Percentiles rank a stretch among this genome's conserved stretches.
phyloP scores from a whole-genome alignment of 2,797 vertebrate species.

The Botia kubotai region DNA sequence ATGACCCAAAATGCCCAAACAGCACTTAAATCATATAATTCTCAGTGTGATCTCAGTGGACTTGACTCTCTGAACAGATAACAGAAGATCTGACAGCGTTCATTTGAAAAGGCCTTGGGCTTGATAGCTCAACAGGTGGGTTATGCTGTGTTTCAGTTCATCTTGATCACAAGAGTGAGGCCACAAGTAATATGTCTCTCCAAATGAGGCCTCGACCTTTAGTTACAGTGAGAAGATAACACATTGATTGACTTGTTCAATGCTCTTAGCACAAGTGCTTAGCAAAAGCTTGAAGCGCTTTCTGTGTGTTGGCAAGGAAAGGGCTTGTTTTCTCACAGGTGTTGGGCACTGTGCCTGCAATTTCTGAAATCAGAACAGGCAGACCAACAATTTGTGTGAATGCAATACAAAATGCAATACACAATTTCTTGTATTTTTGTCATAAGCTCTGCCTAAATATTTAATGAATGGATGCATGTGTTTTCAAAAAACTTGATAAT shows the following conservation, averaged over 20 bases:
- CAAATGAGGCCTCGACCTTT: slow-evolving; percentile 55
- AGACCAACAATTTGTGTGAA: slow-evolving; percentile 10
- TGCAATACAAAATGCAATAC: not conserved
- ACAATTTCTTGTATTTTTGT: not conserved
- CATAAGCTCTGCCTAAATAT: slow-evolving; percentile 32
- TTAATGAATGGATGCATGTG: not conserved
- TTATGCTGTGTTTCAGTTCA: slow-evolving; percentile 45
- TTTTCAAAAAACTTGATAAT: slow-evolving; percentile 5
- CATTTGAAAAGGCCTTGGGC: slow-evolving; percentile 24
- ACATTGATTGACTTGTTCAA: slow-evolving; percentile 57
- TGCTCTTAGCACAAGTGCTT: slow-evolving; percentile 26
- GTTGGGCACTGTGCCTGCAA: not conserved
- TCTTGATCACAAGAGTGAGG: slow-evolving; percentile 44
- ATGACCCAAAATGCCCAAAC: slow-evolving; percentile 11
- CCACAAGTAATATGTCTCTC: slow-evolving; percentile 57
- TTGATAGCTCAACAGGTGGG: slow-evolving; percentile 24
- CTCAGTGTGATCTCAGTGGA: slow-evolving; percentile 8
- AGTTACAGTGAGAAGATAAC: slow-evolving; percentile 50
- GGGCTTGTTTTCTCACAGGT: slow-evolving; percentile 15
- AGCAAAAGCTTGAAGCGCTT: slow-evolving; percentile 2
- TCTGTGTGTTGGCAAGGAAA: slow-evolving; percentile 22
- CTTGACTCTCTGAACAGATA: slow-evolving; percentile 14
- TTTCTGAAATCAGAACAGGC: slow-evolving; percentile 11
- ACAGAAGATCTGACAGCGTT: slow-evolving; percentile 23
- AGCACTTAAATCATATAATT: slow-evolving; percentile 8